Conservation (phyloP, 1,140 invertebrate genomes). For the Antheraea mylitta region DNA sequence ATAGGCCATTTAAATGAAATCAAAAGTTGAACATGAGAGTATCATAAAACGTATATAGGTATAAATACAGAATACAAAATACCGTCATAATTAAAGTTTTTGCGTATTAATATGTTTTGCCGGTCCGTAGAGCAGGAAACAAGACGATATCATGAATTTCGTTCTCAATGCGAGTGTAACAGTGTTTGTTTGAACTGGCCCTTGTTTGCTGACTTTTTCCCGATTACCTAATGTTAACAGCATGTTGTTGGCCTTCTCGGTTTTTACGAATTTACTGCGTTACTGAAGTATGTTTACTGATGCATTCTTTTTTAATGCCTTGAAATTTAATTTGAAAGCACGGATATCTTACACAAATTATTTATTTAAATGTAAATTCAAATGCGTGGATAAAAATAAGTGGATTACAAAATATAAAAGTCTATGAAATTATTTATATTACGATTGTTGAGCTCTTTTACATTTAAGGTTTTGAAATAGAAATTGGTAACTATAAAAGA, state of each 20-base stretch:
- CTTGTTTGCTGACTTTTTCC: neutral
- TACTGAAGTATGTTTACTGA: neutral
- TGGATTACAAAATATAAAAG: no score
- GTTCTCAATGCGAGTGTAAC: conserved; percentile 19
- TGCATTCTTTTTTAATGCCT: no score
- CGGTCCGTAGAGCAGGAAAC: conserved; percentile 33
- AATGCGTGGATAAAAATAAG: no score
- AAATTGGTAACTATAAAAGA: no score
- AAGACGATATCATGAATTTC: conserved; percentile 37
- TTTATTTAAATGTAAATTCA: no score
- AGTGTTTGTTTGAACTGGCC: neutral
- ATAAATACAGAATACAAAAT: conserved; percentile 6
- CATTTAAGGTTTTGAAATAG: no score
- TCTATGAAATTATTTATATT: no score
- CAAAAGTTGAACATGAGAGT: neutral
- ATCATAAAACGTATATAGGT: neutral
- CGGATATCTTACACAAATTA: no score
- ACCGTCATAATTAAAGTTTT: conserved; percentile 29
- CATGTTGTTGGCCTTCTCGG: neutral
- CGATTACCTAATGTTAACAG: conserved; percentile 2
- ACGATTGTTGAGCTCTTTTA: no score
- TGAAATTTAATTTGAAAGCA: no score
- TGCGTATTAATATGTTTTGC: conserved; percentile 21
- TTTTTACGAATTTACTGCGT: neutral
- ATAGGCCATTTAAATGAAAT: neutral